Evolutionary conservation across 2,888 invertebrate genomes (phyloP).

Genomic region (Schizaphis graminum): DNA sequence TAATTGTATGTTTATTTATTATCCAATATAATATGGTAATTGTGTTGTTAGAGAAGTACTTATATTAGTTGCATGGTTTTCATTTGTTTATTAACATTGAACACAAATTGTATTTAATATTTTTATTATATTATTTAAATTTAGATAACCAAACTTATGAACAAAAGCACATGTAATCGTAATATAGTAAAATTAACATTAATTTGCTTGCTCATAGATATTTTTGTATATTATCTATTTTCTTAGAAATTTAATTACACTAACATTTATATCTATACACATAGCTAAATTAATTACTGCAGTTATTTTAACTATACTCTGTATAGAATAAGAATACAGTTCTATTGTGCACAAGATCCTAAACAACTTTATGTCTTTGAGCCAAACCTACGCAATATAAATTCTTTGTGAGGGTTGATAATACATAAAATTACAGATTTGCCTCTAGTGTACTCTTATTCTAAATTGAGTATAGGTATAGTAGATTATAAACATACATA

Average conservation of each 20-base stretch:
- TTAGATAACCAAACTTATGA: not conserved
- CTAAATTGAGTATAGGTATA: not conserved
- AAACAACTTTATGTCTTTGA: not conserved
- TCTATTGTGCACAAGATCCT: not conserved
- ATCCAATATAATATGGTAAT: not conserved
- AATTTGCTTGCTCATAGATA: conserved; percentile 18
- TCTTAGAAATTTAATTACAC: not conserved
- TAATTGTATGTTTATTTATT: not conserved
- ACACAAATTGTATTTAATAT: not conserved
- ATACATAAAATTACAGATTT: not conserved
- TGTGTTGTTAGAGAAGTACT: not conserved
- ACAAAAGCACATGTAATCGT: conserved; percentile 47
- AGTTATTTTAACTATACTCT: not conserved
- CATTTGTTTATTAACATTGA: not conserved
- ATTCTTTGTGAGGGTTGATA: not conserved
- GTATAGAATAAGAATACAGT: not conserved
- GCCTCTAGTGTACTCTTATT: not conserved
- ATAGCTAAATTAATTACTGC: not conserved
- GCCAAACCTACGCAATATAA: not conserved
- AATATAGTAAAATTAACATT: not conserved
- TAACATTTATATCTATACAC: not conserved
- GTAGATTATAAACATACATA: not conserved
- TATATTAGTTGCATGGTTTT: conserved; percentile 37
- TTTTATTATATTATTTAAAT: not conserved
- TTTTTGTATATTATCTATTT: not conserved